Conservation (phyloP, 2,113 vertebrate genomes). For the Procavia capensis region DNA sequence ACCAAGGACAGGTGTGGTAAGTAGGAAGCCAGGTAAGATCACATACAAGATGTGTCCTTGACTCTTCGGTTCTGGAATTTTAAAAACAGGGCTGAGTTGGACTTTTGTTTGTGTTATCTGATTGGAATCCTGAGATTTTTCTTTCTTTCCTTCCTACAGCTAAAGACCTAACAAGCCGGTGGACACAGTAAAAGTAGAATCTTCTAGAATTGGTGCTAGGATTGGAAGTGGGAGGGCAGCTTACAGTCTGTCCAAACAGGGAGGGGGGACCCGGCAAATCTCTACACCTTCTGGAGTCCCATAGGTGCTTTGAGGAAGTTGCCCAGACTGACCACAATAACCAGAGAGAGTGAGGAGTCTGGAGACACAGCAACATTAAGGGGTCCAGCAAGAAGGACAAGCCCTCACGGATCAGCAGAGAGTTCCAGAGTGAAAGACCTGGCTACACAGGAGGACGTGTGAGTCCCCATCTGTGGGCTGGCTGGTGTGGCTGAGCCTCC, state of each 20-base stretch:
- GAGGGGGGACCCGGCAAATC: neutral
- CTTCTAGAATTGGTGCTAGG: neutral
- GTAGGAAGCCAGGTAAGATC: neutral
- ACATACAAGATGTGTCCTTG: neutral
- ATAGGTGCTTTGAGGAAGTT: neutral
- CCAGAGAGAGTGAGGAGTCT: neutral
- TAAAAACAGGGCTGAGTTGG: conserved; percentile 18
- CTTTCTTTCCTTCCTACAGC: neutral
- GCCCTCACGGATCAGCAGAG: neutral
- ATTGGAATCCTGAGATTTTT: neutral
- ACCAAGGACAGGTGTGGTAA: neutral
- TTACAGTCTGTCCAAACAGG: neutral
- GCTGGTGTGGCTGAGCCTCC: neutral
- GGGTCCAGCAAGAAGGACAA: neutral
- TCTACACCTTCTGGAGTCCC: neutral
- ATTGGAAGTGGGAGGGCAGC: neutral
- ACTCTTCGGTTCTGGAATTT: conserved; percentile 18
- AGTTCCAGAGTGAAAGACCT: neutral
- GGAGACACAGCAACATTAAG: neutral
- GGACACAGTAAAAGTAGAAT: neutral
- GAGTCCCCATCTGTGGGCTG: neutral
- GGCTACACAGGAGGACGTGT: neutral
- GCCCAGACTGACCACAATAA: neutral
- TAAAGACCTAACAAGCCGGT: neutral
- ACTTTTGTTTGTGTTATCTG: neutral